Evolutionary conservation across 2,888 invertebrate genomes (phyloP).

Genomic region (Meta bourneti): DNA sequence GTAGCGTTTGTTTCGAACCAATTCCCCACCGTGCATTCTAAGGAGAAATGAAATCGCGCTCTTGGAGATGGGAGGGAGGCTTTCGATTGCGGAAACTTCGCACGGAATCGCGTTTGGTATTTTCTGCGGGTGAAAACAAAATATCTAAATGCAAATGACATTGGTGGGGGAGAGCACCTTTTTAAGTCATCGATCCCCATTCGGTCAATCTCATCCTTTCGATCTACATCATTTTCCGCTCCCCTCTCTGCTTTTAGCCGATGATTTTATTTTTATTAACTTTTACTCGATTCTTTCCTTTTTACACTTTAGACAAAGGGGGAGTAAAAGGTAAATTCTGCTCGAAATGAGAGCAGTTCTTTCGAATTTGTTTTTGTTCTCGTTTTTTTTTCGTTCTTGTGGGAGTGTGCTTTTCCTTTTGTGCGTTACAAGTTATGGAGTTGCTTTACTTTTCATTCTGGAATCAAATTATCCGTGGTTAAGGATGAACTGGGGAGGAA

Average conservation of each 20-base stretch:
- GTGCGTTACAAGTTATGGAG: neutral
- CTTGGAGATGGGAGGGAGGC: neutral
- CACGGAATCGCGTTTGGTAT: conserved; percentile 39
- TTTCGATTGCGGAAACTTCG: conserved; percentile 27
- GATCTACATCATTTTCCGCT: neutral
- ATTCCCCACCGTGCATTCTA: conserved; percentile 42
- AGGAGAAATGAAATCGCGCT: conserved; percentile 53
- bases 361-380: neutral
- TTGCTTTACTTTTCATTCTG: neutral
- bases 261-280: neutral
- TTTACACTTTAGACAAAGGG: neutral
- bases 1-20: conserved; percentile 54
- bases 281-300: neutral
- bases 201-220: conserved; percentile 20
- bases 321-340: neutral
- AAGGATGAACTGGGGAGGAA: neutral
- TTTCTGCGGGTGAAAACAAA: conserved; percentile 40
- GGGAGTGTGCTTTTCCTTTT: neutral
- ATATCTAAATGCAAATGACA: conserved; percentile 67
- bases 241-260: too few species aligned
- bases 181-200: conserved; percentile 61
- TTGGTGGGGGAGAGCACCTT: conserved; percentile 34
- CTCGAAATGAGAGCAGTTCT: neutral
- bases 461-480: neutral
- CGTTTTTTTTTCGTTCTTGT: neutral